Evolutionary conservation across 2,888 invertebrate genomes (phyloP), one percentile per base, ranked within the genome.

Genomic region (Rhingia rostrata): DNA sequence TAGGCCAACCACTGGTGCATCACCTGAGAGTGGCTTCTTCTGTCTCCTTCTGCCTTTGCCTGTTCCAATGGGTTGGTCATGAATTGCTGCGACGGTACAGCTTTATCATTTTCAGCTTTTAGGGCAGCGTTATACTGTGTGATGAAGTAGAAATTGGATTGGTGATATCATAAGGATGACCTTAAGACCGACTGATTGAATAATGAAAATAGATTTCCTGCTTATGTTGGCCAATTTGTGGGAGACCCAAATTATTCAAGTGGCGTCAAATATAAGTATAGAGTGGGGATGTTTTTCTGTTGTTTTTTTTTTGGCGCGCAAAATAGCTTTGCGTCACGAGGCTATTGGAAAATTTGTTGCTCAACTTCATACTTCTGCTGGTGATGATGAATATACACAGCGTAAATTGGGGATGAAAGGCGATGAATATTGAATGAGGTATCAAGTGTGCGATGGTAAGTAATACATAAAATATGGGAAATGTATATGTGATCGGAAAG

Each of bases 61-160:
- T 35, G 6, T n/a, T 54, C 56, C 43, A 14, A 51, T 56, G 43
- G 54, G 63, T 39, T 45, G 51, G 69, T 45, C 61, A 61, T 72
- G 72, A 72, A 72, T 82, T 72, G 51, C 32, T 82, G 22, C 22
- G 1, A 22, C 2, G 70, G 45, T 60, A 60, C 64, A 82, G 33
- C 35, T 63, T 69, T 43, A 63, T 41, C 74, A 45, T 63, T 56
- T 64, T 58, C 53, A 51, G 45, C 72, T 60, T 67, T 77, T 75
- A 75, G 81, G 75, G 69, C 69, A 75, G 69, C 75, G 69, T 81
- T 70, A 74, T 80, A 37, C 60, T 35, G 63, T 74, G 67, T 74
- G 49, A 6, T 74, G 63, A 58, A 80, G 58, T 33, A 10, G 14
- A 6, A 6, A 58, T 51, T 58, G 54, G 54, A 53, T 53, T 49